These are phyloP conservation scores for Lasioglossum zephyrum DNA, from an alignment of 2,888 invertebrate genomes.

Conservation along the genomic window DNA sequence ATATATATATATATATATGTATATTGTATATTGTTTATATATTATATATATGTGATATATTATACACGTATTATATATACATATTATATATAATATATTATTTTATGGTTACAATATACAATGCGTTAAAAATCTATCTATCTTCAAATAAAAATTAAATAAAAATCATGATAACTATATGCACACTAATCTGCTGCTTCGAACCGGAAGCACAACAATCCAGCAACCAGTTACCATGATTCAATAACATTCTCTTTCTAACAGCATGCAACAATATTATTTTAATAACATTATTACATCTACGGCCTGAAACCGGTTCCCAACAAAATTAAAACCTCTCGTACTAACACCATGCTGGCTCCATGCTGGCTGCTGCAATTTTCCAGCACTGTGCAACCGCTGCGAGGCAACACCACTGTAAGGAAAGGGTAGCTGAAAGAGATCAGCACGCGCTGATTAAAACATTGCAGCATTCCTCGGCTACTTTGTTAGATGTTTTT, in stretches of 20 bases:
- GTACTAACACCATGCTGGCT: not conserved
- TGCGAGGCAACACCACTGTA: not conserved
- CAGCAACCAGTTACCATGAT: not conserved
- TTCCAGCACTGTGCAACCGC: not conserved
- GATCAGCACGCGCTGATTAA: not conserved
- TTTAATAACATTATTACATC: not conserved
- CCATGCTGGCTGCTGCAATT: not conserved
- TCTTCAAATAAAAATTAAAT: not conserved
- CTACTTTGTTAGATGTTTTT: not conserved
- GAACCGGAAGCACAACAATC: not conserved
- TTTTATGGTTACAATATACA: not conserved
- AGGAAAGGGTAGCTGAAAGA: not conserved
- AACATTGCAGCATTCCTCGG: slow-evolving; percentile 4
- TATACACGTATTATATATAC: no score
- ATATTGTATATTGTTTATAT: no score
- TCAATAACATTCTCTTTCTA: not conserved
- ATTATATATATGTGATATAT: no score
- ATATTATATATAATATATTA: no score
- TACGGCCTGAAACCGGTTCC: not conserved
- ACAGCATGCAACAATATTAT: not conserved
- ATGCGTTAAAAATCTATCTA: not conserved
- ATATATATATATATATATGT: no score
- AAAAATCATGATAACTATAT: not conserved
- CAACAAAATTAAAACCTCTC: not conserved
- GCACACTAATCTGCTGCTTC: not conserved